Evolutionary conservation across 1,140 invertebrate species (phyloP).

Genomic region (Zaprionus lachaisei): DNA sequence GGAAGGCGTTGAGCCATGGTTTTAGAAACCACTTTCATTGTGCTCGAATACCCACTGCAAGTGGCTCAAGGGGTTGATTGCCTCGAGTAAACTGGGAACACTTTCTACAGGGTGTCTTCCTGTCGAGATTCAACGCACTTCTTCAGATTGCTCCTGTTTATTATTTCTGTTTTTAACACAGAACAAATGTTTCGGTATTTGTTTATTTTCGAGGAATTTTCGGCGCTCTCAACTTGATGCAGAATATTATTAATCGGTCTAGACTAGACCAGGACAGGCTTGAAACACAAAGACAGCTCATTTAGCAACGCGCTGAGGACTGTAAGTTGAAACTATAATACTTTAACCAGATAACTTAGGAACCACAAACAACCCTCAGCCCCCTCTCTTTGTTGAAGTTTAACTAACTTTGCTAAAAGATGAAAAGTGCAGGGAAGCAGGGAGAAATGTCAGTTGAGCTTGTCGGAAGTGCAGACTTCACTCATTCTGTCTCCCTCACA

Average conservation of each 20-base stretch:
- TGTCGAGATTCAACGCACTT: neutral
- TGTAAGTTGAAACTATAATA: conserved; percentile 21
- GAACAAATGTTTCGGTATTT: conserved; percentile 63
- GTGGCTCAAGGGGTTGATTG: neutral
- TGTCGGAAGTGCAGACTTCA: neutral
- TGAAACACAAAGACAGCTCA: conserved; percentile 37
- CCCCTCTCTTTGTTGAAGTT: neutral
- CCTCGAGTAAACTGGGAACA: no score
- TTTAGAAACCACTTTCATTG: conserved; percentile 1
- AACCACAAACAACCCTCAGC: neutral
- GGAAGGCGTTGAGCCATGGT: neutral
- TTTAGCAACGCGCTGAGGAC: neutral
- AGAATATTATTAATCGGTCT: conserved; percentile 79
- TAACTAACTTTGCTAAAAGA: neutral
- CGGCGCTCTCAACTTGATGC: conserved; percentile 64
- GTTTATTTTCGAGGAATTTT: conserved; percentile 57
- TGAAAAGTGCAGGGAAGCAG: neutral
- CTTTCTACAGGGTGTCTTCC: neutral
- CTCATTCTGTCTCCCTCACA: neutral
- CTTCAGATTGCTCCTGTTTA: neutral
- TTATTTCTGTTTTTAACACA: conserved; percentile 27
- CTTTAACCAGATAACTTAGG: neutral
- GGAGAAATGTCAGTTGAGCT: neutral
- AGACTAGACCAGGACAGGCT: conserved; percentile 55
- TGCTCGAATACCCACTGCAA: neutral